phyloP scores from a whole-genome alignment of 1,140 invertebrate species.

The Copidosoma floridanum region DNA sequence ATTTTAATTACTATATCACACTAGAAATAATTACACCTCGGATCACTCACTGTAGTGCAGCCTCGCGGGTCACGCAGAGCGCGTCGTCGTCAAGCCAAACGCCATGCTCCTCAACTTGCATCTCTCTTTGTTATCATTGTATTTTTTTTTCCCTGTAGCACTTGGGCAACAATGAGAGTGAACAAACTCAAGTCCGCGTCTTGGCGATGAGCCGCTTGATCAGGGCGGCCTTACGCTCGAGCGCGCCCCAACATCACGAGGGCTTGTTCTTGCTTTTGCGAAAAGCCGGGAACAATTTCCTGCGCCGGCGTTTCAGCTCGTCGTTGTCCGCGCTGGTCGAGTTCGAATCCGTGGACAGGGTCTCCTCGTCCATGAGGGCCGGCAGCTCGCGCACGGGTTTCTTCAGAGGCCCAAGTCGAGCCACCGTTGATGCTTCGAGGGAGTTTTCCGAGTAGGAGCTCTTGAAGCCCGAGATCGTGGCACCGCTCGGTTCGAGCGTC shows the following conservation, averaged over 20 bases:
- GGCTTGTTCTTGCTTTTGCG: slow-evolving; percentile 50
- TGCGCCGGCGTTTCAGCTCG: slow-evolving; percentile 49
- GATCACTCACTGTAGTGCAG: too few relatives aligned
- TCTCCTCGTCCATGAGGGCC: slow-evolving; percentile 52
- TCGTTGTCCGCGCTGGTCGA: slow-evolving; percentile 57
- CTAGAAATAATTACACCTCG: too few relatives aligned
- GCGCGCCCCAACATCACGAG: slow-evolving; percentile 47
- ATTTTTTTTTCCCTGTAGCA: too few relatives aligned
- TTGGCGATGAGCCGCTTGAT: slow-evolving; percentile 4
- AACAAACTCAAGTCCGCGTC: slow-evolving; percentile 5
- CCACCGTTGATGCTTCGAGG: slow-evolving; percentile 34
- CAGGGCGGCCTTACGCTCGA: neutral
- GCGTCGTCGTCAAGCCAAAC: too few relatives aligned
- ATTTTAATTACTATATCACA: too few relatives aligned
- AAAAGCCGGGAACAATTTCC: slow-evolving; percentile 53
- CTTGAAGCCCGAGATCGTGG: slow-evolving; percentile 31
- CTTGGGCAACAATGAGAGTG: too few relatives aligned
- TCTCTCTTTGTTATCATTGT: too few relatives aligned
- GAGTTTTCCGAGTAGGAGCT: slow-evolving; percentile 57
- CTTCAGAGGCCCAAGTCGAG: slow-evolving; percentile 22
- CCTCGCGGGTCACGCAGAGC: too few relatives aligned
- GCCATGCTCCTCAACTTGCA: too few relatives aligned
- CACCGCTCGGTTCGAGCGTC: slow-evolving; percentile 12
- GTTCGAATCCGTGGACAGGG: slow-evolving; percentile 58
- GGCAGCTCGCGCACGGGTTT: slow-evolving; percentile 42